These are phyloP conservation scores for Incurvaria masculella DNA, from an alignment of 2,888 invertebrate species.

Conservation along the genomic window DNA sequence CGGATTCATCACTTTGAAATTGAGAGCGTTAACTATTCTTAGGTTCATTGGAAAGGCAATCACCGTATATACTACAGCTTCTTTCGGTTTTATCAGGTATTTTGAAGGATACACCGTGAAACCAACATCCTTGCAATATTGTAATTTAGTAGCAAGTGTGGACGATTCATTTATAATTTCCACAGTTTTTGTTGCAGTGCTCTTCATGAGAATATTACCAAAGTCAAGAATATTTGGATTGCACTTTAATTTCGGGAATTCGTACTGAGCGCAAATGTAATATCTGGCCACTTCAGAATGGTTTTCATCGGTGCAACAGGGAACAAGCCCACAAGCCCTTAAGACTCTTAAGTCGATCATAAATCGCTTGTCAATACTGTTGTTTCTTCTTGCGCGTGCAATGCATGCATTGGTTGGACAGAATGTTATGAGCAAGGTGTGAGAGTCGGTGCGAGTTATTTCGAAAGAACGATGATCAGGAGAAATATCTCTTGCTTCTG, in stretches of 20 bases:
- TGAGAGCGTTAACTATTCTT: slow-evolving; percentile 24
- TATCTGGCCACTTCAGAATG: slow-evolving; percentile 49
- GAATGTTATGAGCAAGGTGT: slow-evolving; percentile 31
- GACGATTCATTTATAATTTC: slow-evolving; percentile 43
- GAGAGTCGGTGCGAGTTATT: slow-evolving; percentile 24
- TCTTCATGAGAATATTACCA: slow-evolving; percentile 36
- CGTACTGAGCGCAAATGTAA: slow-evolving; percentile 56
- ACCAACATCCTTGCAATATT: slow-evolving; percentile 34
- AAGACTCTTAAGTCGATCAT: slow-evolving; percentile 41
- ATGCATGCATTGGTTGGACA: slow-evolving; percentile 40
- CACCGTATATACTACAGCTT: slow-evolving; percentile 27
- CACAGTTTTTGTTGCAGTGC: slow-evolving; percentile 31
- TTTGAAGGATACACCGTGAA: slow-evolving; percentile 36
- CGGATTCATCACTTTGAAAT: slow-evolving; percentile 33
- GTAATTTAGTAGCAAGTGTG: slow-evolving; percentile 32
- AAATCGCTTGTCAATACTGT: slow-evolving; percentile 31
- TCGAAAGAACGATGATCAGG: slow-evolving; percentile 42
- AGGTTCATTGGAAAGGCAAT: slow-evolving; percentile 32
- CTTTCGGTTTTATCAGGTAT: slow-evolving; percentile 34
- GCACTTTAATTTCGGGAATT: slow-evolving; percentile 43
- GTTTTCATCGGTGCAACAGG: slow-evolving; percentile 36
- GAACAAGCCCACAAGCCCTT: slow-evolving; percentile 27
- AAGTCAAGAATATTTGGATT: slow-evolving; percentile 45
- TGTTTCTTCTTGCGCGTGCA: slow-evolving; percentile 28
- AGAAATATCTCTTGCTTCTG: slow-evolving; percentile 41